These are phyloP conservation scores for Thinocorus orbignyianus DNA, from an alignment of 2,113 vertebrate species.

Conservation along the genomic window DNA sequence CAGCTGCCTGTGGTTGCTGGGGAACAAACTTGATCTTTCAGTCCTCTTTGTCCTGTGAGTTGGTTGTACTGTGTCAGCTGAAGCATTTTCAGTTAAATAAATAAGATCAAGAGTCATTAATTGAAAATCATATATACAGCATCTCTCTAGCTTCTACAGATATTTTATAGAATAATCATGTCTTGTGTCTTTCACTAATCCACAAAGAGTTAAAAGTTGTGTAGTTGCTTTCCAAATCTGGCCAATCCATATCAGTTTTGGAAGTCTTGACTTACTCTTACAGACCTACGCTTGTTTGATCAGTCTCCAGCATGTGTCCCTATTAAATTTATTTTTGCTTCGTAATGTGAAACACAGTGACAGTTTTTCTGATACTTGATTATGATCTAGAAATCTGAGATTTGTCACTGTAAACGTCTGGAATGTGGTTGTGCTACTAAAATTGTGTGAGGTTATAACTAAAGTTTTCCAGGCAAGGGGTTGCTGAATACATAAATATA, in stretches of 20 bases:
- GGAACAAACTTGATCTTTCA: background rate
- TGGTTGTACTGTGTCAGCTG: background rate
- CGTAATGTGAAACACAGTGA: background rate
- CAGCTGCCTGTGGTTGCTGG: background rate
- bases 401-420: background rate
- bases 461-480: background rate
- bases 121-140: background rate
- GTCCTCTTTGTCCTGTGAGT: background rate
- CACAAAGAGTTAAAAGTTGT: background rate
- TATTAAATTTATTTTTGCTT: background rate
- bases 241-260: background rate
- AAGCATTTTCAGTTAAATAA: background rate
- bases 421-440: background rate
- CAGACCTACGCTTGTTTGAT: background rate
- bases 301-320: background rate
- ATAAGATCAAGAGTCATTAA: background rate
- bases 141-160: background rate
- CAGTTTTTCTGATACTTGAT: background rate
- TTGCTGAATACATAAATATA: background rate
- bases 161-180: background rate
- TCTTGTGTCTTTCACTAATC: background rate
- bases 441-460: background rate
- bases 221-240: background rate
- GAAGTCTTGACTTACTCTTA: background rate
- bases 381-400: background rate